A percentile compares a stretch with the other conserved stretches of the same genome.
These are phyloP conservation scores for Athene noctua DNA, from an alignment of 2,113 vertebrate genomes.

Conservation along the genomic window DNA sequence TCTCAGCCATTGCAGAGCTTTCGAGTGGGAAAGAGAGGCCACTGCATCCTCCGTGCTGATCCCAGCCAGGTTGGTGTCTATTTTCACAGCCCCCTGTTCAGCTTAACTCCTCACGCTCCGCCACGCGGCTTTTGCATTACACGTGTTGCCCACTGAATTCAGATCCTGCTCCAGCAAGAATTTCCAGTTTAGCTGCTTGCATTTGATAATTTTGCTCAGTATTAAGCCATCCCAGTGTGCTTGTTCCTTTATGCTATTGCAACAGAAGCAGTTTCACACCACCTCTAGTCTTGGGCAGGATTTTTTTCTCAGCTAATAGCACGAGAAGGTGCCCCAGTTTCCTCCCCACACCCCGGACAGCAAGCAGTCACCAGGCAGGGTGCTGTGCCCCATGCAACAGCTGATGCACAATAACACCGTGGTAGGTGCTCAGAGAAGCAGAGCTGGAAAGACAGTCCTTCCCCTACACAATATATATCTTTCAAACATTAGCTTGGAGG, in stretches of 20 bases:
- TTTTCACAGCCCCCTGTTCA: background rate
- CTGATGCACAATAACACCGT: accelerated
- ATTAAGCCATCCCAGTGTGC: background rate
- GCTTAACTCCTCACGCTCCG: background rate
- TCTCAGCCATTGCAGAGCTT: background rate
- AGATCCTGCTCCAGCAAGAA: background rate
- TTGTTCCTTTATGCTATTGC: background rate
- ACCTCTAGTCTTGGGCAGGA: background rate
- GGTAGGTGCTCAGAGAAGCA: background rate
- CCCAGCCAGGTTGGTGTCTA: background rate
- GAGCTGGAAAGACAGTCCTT: background rate
- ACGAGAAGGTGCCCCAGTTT: background rate
- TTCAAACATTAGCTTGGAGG: background rate
- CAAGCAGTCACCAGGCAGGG: accelerated
- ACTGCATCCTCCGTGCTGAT: background rate
- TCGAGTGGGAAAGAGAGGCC: background rate
- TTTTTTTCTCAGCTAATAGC: background rate
- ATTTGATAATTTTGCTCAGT: background rate
- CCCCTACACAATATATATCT: background rate
- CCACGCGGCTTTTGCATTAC: background rate
- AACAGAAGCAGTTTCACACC: background rate
- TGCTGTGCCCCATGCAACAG: background rate
- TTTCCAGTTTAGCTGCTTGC: background rate
- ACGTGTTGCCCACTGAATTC: background rate
- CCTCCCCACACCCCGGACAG: accelerated